A percentile compares a stretch with the other conserved stretches of the same genome.
Evolutionary conservation across 2,797 vertebrate genomes (phyloP).

Genomic region (Rallus crepitans): DNA sequence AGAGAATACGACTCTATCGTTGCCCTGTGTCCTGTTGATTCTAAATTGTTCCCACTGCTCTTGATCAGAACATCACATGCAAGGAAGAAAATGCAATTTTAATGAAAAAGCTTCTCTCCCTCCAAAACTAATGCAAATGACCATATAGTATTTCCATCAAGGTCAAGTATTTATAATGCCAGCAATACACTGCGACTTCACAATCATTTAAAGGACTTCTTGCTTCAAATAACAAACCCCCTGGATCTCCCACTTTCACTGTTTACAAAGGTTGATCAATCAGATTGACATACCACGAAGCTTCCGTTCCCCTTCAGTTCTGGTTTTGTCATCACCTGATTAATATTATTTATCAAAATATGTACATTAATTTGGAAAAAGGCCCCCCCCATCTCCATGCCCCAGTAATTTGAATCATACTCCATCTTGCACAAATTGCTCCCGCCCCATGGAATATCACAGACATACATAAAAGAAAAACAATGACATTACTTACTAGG

Average conservation of each 20-base stretch:
- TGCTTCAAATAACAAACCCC: not conserved
- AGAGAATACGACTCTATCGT: not conserved
- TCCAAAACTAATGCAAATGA: not conserved
- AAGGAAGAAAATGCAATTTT: not conserved
- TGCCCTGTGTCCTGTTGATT: not conserved
- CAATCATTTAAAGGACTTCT: not conserved
- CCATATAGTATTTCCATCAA: not conserved
- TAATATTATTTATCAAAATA: not conserved
- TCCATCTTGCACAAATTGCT: not conserved
- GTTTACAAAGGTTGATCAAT: not conserved
- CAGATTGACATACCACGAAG: not conserved
- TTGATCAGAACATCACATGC: not conserved
- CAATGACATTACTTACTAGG: conserved; percentile 89
- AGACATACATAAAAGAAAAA: not conserved
- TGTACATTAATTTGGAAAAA: not conserved
- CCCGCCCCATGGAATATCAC: not conserved
- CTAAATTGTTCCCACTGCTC: not conserved
- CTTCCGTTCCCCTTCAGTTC: not conserved
- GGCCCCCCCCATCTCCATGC: not conserved
- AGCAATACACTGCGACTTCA: not conserved
- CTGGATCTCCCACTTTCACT: not conserved
- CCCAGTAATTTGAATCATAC: not conserved
- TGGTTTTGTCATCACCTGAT: not conserved
- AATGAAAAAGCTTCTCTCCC: not conserved
- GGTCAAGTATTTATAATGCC: not conserved